Evolutionary conservation across 2,888 invertebrate species (phyloP).

Genomic region (Gastracanthus pulcherrimus): DNA sequence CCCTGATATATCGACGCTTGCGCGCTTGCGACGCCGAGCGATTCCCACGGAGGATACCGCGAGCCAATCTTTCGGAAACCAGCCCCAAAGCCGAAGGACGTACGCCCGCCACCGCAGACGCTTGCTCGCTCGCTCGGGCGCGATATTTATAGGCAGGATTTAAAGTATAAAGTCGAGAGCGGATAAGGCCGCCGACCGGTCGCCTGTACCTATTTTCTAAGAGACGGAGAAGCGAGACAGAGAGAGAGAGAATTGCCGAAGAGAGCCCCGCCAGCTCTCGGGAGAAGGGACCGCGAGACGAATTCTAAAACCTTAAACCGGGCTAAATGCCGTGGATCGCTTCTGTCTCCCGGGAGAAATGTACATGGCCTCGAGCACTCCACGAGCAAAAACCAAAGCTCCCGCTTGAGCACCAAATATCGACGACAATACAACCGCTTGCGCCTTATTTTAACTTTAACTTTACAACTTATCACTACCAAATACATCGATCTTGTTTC

Average conservation of each 20-base stretch:
- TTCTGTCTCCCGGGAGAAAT: slow-evolving; percentile 53
- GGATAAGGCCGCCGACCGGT: slow-evolving; percentile 59
- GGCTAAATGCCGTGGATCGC: slow-evolving; percentile 66
- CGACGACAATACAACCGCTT: slow-evolving; percentile 2
- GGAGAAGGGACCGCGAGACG: slow-evolving; percentile 62
- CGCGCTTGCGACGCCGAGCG: slow-evolving; percentile 66
- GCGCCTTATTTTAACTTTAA: not conserved
- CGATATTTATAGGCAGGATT: slow-evolving; percentile 78
- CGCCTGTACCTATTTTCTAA: slow-evolving; percentile 71
- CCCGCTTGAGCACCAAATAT: not conserved
- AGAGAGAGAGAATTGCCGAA: slow-evolving; percentile 68
- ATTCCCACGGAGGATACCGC: slow-evolving; percentile 76
- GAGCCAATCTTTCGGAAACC: slow-evolving; percentile 78
- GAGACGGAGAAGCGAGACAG: slow-evolving; percentile 33
- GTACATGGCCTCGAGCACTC: slow-evolving; percentile 9
- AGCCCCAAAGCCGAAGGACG: slow-evolving; percentile 76
- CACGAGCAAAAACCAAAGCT: slow-evolving; percentile 8
- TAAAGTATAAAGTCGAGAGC: slow-evolving; percentile 76
- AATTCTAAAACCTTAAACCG: slow-evolving; percentile 69
- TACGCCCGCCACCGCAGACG: slow-evolving; percentile 43
- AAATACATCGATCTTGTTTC: not conserved
- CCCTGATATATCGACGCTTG: slow-evolving; percentile 73
- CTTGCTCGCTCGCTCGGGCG: slow-evolving; percentile 61
- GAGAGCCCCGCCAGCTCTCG: slow-evolving; percentile 57
- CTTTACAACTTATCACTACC: too few relatives aligned